These are phyloP conservation scores for Platynereis dumerilii DNA, from an alignment of 2,888 invertebrate genomes.

Conservation along the genomic window DNA sequence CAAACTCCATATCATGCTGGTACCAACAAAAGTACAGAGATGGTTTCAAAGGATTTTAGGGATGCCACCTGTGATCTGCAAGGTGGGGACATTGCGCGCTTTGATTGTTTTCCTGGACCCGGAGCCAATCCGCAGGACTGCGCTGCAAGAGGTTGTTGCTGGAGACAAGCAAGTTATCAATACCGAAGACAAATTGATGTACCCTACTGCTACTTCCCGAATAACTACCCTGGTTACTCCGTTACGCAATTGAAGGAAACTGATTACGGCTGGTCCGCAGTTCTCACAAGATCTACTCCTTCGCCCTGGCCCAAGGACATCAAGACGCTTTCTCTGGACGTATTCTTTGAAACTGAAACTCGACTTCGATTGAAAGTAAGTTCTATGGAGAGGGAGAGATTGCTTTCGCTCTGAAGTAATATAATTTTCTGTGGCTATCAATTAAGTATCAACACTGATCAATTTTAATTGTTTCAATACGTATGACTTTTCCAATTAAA, in stretches of 20 bases:
- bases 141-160: constrained; percentile 36
- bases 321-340: constrained; percentile 31
- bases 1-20: too few species aligned
- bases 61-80: too few species aligned
- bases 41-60: too few species aligned
- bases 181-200: constrained; percentile 11
- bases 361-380: constrained; percentile 38
- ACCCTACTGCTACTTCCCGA: constrained; percentile 39
- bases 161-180: constrained; percentile 18
- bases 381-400: too few species aligned
- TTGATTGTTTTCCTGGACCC: constrained; percentile 38
- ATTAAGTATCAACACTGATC: background rate
- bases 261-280: constrained; percentile 28
- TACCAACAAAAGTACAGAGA: too few species aligned
- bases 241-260: constrained; percentile 25
- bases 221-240: constrained; percentile 33
- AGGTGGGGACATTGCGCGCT: constrained; percentile 14
- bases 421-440: background rate
- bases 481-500: background rate
- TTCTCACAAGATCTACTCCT: constrained; percentile 14
- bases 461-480: constrained; percentile 2
- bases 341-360: constrained; percentile 34
- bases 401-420: too few species aligned
- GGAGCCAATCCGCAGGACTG: constrained; percentile 22
- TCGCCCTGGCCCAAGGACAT: constrained; percentile 40